Percentiles rank a stretch among this genome's conserved stretches.
These are phyloP conservation scores for Agapornis roseicollis DNA, from an alignment of 2,113 vertebrate genomes.

Conservation along the genomic window DNA sequence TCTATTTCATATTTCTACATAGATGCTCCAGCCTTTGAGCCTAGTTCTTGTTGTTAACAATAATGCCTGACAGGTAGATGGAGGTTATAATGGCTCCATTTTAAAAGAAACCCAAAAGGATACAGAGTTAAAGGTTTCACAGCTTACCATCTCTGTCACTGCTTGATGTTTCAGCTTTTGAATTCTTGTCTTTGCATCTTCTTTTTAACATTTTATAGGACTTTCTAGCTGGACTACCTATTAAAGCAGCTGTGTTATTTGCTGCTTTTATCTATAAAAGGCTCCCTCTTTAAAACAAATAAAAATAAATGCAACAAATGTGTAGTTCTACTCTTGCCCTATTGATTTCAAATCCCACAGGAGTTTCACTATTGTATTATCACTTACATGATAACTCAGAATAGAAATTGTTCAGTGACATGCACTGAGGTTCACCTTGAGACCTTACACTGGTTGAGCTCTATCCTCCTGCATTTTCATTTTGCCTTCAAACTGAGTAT, in stretches of 20 bases:
- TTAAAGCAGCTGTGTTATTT: neutral
- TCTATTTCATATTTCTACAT: neutral
- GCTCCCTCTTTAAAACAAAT: neutral
- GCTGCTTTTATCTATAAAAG: neutral
- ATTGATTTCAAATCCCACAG: neutral
- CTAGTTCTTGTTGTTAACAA: neutral
- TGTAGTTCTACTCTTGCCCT: neutral
- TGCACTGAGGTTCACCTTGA: neutral
- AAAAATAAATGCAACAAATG: neutral
- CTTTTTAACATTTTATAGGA: neutral
- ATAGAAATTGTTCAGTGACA: neutral
- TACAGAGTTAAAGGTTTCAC: constrained; percentile 10
- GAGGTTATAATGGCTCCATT: neutral
- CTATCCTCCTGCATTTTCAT: neutral
- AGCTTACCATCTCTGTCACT: neutral
- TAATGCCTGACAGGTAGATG: neutral
- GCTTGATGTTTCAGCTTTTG: neutral
- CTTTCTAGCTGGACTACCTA: neutral
- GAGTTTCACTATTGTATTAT: neutral
- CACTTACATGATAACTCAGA: neutral
- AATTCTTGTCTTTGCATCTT: neutral
- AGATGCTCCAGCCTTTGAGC: neutral
- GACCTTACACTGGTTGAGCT: neutral
- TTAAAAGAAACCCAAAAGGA: neutral
- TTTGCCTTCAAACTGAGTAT: neutral